phyloP scores from a whole-genome alignment of 2,797 vertebrate species.

The Sphenodon punctatus region DNA sequence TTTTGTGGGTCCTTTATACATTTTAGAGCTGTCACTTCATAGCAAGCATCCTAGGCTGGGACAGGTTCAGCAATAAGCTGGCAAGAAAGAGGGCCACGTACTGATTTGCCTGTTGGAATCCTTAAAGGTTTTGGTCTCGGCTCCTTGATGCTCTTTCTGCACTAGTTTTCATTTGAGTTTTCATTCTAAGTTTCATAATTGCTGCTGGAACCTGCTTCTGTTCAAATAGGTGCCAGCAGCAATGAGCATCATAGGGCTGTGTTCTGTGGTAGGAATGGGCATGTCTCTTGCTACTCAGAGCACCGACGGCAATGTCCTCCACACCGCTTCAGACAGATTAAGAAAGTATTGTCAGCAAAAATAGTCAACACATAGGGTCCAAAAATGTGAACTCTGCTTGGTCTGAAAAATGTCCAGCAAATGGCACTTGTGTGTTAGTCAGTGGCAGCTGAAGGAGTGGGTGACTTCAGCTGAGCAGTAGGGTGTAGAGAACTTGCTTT shows the following conservation, averaged over 20 bases:
- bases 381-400: background rate
- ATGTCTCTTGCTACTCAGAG: accelerated
- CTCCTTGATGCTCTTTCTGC: background rate
- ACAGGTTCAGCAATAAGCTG: background rate
- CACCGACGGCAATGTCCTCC: background rate
- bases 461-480: background rate
- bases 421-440: background rate
- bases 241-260: accelerated
- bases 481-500: background rate
- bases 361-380: background rate
- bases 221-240: background rate
- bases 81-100: background rate
- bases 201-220: no score
- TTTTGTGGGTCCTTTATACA: no score
- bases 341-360: background rate
- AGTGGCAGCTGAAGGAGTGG: background rate
- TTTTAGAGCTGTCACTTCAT: no score
- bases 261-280: background rate
- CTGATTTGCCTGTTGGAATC: background rate
- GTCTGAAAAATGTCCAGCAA: background rate
- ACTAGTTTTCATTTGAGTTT: background rate
- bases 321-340: background rate
- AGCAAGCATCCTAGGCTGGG: background rate
- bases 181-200: no score
- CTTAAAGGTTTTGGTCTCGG: background rate